Evolutionary conservation across 2,113 vertebrate species (phyloP).

Genomic region (Nasalis larvatus): DNA sequence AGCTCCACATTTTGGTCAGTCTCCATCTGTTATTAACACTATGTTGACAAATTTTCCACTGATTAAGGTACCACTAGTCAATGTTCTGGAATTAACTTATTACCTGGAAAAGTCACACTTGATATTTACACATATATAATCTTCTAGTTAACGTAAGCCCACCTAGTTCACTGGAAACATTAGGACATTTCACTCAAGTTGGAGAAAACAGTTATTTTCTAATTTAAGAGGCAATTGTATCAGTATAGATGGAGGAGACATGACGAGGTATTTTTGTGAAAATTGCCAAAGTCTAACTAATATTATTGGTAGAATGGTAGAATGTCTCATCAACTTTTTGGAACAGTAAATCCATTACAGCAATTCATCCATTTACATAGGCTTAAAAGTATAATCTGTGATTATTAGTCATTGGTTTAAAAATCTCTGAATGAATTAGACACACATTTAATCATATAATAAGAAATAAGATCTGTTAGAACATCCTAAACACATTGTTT

Average conservation of each 20-base stretch:
- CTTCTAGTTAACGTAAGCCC: background rate
- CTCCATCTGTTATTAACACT: background rate
- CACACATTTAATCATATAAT: background rate
- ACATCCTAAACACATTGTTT: background rate
- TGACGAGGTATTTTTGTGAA: background rate
- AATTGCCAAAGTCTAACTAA: constrained; percentile 26
- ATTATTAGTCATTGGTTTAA: background rate
- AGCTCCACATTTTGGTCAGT: background rate
- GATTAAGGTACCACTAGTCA: background rate
- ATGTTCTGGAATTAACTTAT: background rate
- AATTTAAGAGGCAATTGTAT: background rate
- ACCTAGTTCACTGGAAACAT: background rate
- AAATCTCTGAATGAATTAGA: constrained; percentile 3
- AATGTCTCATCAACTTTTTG: background rate
- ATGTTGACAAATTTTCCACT: background rate
- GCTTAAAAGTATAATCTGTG: background rate
- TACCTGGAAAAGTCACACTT: background rate
- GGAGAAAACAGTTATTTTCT: background rate
- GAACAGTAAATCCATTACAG: background rate
- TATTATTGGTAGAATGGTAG: background rate
- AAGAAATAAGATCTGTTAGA: background rate
- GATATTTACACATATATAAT: background rate
- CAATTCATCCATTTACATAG: background rate
- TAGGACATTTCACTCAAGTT: background rate
- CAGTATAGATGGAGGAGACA: background rate